Base-by-base conservation (phyloP, 2,797 vertebrate species). In the Oreortyx pictus region DNA sequence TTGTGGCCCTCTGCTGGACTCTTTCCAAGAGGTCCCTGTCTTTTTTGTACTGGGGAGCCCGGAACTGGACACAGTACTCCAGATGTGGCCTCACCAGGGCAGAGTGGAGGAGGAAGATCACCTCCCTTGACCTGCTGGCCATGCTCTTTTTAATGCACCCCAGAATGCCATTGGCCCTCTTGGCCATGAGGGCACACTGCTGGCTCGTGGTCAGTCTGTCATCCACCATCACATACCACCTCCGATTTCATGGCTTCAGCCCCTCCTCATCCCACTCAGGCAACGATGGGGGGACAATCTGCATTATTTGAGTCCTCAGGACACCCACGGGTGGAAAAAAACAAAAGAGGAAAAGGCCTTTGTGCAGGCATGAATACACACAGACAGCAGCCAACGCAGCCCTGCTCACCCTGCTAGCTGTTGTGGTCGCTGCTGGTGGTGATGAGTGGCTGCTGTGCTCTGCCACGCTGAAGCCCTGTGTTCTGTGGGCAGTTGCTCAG, bases 381-480 rank as follows among this genome's bases (percentile, higher is more conserved):
- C 13, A 14, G 13, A 46, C 24, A 5, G 0, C 37, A 20, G 14
- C 56, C 59, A 59, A 79, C 50, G 4, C 62, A 49, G 59, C 84
- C 24, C 27, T 39, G 59, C 29, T 73, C n/a, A 19, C 43, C 71
- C 43, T 37, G 59, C 54, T 39, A 59, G 76, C 22, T 0, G 1
- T 44, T 70, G 64, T 59, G 10, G 11, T 47, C 3, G 6, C 9
- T 10, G 68, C n/a, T 67, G 14, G 31, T 2, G 3, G 43, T 33
- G 87, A 20, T 3, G 5, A 65, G 29, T 1, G 8, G 19, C 60
- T 24, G 2, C 24, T 0, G 1, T 3, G 16, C 73, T 61, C 33
- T 70, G 43, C 44, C 4, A 4, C 9, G 6, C 67, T 11, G 8
- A 19, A 33, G 31, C 0, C 1, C 41, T 9, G 31, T 0, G 0